Percentiles rank a stretch among this genome's conserved stretches.
Evolutionary conservation across 2,113 vertebrate genomes (phyloP).

Genomic region (Ahaetulla prasina): DNA sequence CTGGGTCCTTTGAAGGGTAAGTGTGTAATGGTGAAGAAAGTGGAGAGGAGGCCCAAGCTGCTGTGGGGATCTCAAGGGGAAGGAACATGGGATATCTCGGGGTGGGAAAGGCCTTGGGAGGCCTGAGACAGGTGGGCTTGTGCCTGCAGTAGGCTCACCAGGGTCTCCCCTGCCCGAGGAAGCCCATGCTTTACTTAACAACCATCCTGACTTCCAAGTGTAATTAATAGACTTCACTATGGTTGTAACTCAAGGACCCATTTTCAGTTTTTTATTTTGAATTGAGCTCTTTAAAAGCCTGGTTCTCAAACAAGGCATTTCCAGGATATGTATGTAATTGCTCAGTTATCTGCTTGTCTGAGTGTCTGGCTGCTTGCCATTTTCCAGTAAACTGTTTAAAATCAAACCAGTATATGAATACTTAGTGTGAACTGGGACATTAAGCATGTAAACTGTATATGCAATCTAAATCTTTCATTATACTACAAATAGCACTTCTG

Average conservation of each 20-base stretch:
- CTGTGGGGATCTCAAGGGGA: no score
- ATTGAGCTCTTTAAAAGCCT: background rate
- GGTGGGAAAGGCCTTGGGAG: no score
- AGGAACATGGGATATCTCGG: no score
- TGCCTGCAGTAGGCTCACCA: no score
- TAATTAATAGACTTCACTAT: background rate
- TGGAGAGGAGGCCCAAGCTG: no score
- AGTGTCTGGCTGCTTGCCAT: background rate
- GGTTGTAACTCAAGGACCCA: background rate
- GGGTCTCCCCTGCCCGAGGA: background rate
- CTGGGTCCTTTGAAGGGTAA: no score
- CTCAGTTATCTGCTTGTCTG: background rate
- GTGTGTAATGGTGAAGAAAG: no score
- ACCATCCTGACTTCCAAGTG: background rate
- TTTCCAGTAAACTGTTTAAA: background rate
- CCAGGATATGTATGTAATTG: background rate
- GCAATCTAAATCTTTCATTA: background rate
- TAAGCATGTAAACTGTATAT: background rate
- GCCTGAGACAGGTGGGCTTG: no score
- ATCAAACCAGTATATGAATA: background rate
- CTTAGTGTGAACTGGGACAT: background rate
- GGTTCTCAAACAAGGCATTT: background rate
- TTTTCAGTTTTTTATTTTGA: background rate
- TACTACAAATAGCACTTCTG: background rate
- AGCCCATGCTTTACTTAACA: background rate